Evolutionary conservation across 2,888 invertebrate genomes (phyloP), one percentile per base, ranked within the genome.

Genomic region (Rotaria sp.): DNA sequence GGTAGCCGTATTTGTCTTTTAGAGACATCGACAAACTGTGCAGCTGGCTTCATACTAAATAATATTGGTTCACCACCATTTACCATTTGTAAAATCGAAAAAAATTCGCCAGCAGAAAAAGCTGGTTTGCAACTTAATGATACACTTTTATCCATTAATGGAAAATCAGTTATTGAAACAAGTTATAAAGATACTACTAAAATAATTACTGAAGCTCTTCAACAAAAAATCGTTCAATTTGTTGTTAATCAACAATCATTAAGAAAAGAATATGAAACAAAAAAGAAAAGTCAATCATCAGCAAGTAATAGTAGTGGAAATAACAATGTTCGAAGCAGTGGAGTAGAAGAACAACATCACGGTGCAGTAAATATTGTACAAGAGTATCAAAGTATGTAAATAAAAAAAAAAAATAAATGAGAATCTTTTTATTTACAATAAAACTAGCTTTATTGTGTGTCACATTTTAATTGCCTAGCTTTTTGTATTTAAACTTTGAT

Each of bases 61-160:
- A 45, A 38, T 45, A 38, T 11, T 18, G n/a, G 13, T n/a, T 8
- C 26, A 45, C 26, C 45, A 80, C 80, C 80, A n/a, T 80, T 45
- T 45, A 26, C 26, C 4, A 45, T 80, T 45, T 45, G 13, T 45
- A 26, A 45, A 7, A 80, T 80, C 15, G 80, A 80, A 21, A 26
- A 26, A n/a, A n/a, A 80, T 15, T 80, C 80, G 1, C 80, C 80
- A n/a, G 80, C 45, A 13, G 45, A 45, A n/a, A 26, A 13, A 4
- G 45, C 45, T 45, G 80, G 80, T n/a, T n/a, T 80, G 26, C 45
- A n/a, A n/a, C 41, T 80, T n/a, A 80, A 80, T 80, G 80, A 80
- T 80, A 3, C 4, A 45, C 2, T 80, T 24, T 45, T 80, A n/a
- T 45, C 41, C 5, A 5, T 80, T 80, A n/a, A 80, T 45, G 26